A percentile compares a stretch with the other conserved stretches of the same genome.
phyloP scores from a whole-genome alignment of 2,888 invertebrate genomes.

The Oxycera nigricornis region DNA sequence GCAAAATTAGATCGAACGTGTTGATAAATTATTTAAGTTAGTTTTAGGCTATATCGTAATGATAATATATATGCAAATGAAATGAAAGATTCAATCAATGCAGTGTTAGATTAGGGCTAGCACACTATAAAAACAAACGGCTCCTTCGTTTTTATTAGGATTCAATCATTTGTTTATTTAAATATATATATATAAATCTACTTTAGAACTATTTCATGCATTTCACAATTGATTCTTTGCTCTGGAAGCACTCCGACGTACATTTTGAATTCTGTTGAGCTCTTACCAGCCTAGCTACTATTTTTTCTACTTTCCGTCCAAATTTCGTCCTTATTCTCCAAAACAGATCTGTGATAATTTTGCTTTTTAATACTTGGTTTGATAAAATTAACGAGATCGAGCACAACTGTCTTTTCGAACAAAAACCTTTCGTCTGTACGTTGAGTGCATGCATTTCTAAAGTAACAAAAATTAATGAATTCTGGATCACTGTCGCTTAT shows the following conservation, averaged over 20 bases:
- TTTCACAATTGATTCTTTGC: not conserved
- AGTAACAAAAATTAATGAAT: too few relatives aligned
- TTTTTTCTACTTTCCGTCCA: not conserved
- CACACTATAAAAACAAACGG: not conserved
- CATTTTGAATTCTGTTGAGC: not conserved
- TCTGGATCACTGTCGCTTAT: too few relatives aligned
- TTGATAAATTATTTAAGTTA: constrained; percentile 37
- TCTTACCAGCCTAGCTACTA: too few relatives aligned
- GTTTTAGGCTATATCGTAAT: constrained; percentile 22
- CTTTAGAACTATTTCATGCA: constrained; percentile 7
- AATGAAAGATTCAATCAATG: constrained; percentile 25
- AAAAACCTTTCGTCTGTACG: too few relatives aligned
- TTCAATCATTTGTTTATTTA: constrained; percentile 27
- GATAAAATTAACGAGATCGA: too few relatives aligned
- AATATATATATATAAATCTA: not conserved
- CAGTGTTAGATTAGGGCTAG: constrained; percentile 12
- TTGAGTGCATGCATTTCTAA: too few relatives aligned
- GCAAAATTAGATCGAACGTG: constrained; percentile 18
- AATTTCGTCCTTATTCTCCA: not conserved
- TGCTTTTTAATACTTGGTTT: too few relatives aligned
- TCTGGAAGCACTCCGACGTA: not conserved
- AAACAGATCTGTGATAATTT: constrained; percentile 22
- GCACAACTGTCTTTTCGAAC: too few relatives aligned
- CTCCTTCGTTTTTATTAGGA: constrained; percentile 4
- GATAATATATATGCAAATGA: constrained; percentile 15